Conservation (phyloP, 2,113 vertebrate genomes). For the Pachycephala philippinensis region DNA sequence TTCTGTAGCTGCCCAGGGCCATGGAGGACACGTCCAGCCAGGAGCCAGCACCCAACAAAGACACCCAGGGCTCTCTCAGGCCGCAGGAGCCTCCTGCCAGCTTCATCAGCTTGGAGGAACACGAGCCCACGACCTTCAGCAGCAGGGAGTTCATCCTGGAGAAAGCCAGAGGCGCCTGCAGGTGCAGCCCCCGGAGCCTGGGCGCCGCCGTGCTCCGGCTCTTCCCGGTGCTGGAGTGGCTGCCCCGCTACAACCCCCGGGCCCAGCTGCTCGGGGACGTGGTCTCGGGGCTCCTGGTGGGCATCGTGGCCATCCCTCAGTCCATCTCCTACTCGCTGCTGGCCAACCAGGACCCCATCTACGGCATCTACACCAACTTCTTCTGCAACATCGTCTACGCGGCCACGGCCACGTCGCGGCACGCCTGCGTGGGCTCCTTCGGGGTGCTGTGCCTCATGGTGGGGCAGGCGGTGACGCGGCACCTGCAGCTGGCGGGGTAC, state of each 20-base stretch:
- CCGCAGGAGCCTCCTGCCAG: not conserved
- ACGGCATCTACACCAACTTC: slow-evolving; percentile 70
- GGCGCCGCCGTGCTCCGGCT: not conserved
- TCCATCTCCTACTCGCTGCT: slow-evolving; percentile 67
- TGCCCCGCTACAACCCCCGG: slow-evolving; percentile 25
- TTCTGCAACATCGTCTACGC: slow-evolving; percentile 66
- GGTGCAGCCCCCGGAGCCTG: not conserved
- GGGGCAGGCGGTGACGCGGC: slow-evolving; percentile 59
- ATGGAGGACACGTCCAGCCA: not conserved
- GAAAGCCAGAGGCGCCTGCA: not conserved
- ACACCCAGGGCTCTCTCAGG: fast-evolving
- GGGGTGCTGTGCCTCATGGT: slow-evolving; percentile 65
- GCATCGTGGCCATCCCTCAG: slow-evolving; percentile 63
- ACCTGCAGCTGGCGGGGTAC: slow-evolving; percentile 61
- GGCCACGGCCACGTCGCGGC: slow-evolving; percentile 34
- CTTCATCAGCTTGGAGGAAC: slow-evolving; percentile 30
- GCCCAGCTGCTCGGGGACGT: slow-evolving; percentile 41
- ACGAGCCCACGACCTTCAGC: not conserved
- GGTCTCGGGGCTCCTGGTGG: slow-evolving; percentile 64
- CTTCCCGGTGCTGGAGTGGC: slow-evolving; percentile 56
- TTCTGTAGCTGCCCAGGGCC: not conserved
- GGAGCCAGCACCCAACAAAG: not conserved
- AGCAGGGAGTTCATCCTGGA: not conserved
- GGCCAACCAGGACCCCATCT: slow-evolving; percentile 66
- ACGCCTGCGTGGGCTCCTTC: slow-evolving; percentile 57